A percentile compares a stretch with the other conserved stretches of the same genome.
phyloP scores from a whole-genome alignment of 1,140 invertebrate species.

The Matsumurasca onukii region DNA sequence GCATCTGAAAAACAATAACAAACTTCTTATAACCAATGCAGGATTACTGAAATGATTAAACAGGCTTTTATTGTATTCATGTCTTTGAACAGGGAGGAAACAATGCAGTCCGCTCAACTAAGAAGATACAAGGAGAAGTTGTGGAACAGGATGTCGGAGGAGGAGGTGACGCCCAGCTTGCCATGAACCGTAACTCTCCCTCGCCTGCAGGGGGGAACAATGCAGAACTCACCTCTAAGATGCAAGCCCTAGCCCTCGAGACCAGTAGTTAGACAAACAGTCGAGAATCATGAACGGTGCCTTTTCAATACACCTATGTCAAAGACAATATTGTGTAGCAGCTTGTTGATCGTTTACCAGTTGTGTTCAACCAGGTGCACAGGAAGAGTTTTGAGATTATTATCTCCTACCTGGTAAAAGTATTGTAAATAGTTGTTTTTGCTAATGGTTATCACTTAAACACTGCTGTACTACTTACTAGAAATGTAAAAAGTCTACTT shows the following conservation, averaged over 20 bases:
- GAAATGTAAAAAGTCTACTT: too few relatives aligned
- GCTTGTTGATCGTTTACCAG: neutral
- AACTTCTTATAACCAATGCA: too few relatives aligned
- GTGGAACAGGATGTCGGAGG: neutral
- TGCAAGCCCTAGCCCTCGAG: neutral
- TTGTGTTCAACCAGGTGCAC: slow-evolving; percentile 20
- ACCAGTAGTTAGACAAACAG: slow-evolving; percentile 6
- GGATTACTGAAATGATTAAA: too few relatives aligned
- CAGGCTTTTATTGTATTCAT: too few relatives aligned
- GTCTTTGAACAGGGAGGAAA: neutral
- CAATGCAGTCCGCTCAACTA: neutral
- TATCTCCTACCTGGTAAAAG: slow-evolving; percentile 2
- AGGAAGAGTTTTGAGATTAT: neutral
- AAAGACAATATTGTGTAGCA: neutral
- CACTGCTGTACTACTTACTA: slow-evolving; percentile 1
- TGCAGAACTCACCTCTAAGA: slow-evolving; percentile 10
- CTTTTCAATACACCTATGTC: slow-evolving; percentile 3
- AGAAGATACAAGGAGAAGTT: neutral
- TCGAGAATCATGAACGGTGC: slow-evolving; percentile 7
- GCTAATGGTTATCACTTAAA: slow-evolving; percentile 9
- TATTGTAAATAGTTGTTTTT: slow-evolving; percentile 15
- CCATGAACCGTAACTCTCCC: neutral
- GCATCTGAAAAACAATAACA: too few relatives aligned
- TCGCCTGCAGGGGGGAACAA: neutral
- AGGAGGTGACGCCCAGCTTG: neutral